Evolutionary conservation across 2,113 vertebrate genomes (phyloP).

Genomic region (Benitochromis conjunctus): DNA sequence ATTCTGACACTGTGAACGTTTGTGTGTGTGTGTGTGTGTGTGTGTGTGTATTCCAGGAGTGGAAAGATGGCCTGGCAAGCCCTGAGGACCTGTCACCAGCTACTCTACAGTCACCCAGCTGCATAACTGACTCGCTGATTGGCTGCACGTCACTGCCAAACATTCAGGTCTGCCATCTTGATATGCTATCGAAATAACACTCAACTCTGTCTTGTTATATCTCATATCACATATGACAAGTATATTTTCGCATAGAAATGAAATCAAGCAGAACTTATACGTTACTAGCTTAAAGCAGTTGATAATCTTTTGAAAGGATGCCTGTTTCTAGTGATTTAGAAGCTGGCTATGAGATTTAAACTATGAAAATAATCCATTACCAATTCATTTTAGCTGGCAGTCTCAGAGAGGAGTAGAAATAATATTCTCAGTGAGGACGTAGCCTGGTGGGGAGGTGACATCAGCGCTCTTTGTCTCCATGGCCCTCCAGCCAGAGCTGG

Average conservation of each 20-base stretch:
- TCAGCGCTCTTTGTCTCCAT: conserved; percentile 15
- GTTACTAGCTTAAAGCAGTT: neutral
- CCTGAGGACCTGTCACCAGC: conserved; percentile 67
- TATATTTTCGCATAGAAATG: neutral
- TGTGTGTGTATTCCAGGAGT: conserved; percentile 63
- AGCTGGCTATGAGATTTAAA: neutral
- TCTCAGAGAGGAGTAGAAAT: neutral
- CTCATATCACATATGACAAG: neutral
- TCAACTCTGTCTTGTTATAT: neutral
- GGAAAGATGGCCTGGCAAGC: conserved; percentile 68
- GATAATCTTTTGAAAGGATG: neutral
- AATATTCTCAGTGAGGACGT: neutral
- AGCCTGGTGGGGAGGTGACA: conserved; percentile 20
- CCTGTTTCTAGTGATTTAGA: neutral
- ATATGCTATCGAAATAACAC: neutral
- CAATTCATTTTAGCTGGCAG: neutral
- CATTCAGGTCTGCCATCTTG: conserved; percentile 57
- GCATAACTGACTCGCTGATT: conserved; percentile 63
- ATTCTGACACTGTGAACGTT: neutral
- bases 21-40: conserved; percentile 10
- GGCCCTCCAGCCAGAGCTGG: conserved; percentile 5
- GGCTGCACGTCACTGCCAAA: conserved; percentile 57
- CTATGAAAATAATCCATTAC: neutral
- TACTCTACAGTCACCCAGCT: conserved; percentile 66
- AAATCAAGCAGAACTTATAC: neutral